Conservation (phyloP, 2,888 invertebrate species). For the Neelides folsomi region DNA sequence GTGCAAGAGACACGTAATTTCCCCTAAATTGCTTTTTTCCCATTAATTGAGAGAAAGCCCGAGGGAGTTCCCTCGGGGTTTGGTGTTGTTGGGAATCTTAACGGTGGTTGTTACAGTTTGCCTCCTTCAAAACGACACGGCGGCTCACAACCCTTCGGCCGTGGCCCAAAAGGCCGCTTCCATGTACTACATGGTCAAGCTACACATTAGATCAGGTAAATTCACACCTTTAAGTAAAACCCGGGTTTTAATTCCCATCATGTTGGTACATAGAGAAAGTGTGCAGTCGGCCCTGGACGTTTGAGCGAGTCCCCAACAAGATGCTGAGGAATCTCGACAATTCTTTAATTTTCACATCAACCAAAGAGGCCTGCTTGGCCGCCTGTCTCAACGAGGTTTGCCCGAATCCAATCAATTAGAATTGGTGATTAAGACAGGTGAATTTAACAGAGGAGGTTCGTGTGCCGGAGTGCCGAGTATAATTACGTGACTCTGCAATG, state of each 20-base stretch:
- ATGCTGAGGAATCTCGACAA: constrained; percentile 81
- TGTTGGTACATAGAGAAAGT: constrained; percentile 83
- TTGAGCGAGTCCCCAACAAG: constrained; percentile 84
- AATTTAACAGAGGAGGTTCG: constrained; percentile 59
- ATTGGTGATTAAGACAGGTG: neutral
- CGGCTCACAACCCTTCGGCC: constrained; percentile 75
- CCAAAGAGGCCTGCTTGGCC: constrained; percentile 83
- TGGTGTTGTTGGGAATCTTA: no score
- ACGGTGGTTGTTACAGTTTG: constrained; percentile 43
- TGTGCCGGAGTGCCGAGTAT: constrained; percentile 82
- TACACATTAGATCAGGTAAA: constrained; percentile 64
- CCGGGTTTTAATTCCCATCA: no score
- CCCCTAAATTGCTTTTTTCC: no score
- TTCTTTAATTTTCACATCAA: constrained; percentile 80
- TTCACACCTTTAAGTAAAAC: no score
- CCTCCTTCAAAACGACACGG: constrained; percentile 80
- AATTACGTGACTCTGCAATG: constrained; percentile 86
- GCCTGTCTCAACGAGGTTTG: constrained; percentile 87
- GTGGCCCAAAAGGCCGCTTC: constrained; percentile 69
- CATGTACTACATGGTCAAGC: constrained; percentile 89
- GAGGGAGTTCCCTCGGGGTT: no score
- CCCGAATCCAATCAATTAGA: no score
- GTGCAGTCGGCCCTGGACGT: constrained; percentile 80
- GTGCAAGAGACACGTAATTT: constrained; percentile 59
- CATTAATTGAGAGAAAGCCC: no score